Percentiles rank a stretch among this genome's conserved stretches.
phyloP scores from a whole-genome alignment of 2,888 invertebrate species.

The Notodonta ziczac region DNA sequence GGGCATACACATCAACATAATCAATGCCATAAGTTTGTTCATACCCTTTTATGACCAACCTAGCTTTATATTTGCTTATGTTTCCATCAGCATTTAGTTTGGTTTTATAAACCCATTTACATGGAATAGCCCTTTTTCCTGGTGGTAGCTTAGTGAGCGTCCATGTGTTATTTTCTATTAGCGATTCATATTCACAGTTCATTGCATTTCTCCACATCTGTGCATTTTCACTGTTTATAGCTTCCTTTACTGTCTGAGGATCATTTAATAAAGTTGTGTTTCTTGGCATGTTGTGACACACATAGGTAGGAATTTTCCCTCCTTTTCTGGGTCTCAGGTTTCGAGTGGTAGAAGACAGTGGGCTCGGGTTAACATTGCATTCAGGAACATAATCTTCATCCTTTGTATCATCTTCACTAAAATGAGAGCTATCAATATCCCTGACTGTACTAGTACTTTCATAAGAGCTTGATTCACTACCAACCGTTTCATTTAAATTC shows the following conservation, averaged over 20 bases:
- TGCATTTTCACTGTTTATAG: neutral
- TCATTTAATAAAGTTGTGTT: neutral
- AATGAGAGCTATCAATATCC: too few relatives aligned
- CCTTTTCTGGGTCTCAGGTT: too few relatives aligned
- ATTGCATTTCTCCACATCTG: neutral
- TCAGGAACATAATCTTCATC: too few relatives aligned
- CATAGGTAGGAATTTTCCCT: neutral
- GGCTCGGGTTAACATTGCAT: too few relatives aligned
- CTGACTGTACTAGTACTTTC: too few relatives aligned
- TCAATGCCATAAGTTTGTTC: too few relatives aligned
- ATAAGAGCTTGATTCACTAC: too few relatives aligned
- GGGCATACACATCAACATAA: too few relatives aligned
- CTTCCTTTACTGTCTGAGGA: neutral
- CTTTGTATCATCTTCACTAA: too few relatives aligned
- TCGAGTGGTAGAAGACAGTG: too few relatives aligned
- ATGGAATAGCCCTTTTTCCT: neutral
- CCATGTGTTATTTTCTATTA: constrained; percentile 4
- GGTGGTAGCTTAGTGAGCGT: neutral
- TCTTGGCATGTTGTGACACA: neutral
- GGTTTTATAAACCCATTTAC: neutral
- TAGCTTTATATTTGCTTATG: neutral
- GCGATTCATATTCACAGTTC: neutral
- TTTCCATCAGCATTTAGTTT: neutral
- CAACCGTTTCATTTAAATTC: neutral
- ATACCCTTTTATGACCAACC: too few relatives aligned